Base-by-base conservation (phyloP, 2,113 vertebrate species). In the Aldabrachelys gigantea region DNA sequence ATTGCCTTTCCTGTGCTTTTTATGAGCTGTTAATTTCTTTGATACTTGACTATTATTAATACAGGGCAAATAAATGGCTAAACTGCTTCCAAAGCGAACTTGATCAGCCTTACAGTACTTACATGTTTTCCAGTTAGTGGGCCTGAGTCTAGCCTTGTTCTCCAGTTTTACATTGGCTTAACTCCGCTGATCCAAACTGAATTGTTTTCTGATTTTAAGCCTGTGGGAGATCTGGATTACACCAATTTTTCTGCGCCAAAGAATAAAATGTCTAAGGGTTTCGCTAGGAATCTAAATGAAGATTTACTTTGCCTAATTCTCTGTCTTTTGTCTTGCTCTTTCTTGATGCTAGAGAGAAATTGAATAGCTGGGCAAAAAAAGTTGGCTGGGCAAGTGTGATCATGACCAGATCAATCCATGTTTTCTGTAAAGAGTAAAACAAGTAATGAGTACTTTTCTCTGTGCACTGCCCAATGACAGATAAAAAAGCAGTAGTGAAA, bases 231-330 rank as follows among this genome's bases (percentile, higher is more conserved):
- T 90, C 53, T 5, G 12, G 25, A 88, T 88, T 3, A 0, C 29
- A 85, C 59, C 87, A 59, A 52, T 65, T 44, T 1, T 2, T 81
- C 6, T 13, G 3, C 83, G 93, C 85, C 17, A 86, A 84, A 89
- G 78, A 96, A 78, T 86, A n/a, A 94, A 91, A 57, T 92, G 49
- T 56, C 88, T 84, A 88, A 84, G 29, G 62, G 87, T 96, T 96
- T 93, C 62, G 14, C 62, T 38, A 92, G 75, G 88, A 86, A 86
- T 82, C 50, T 84, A 91, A 94, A 92, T 91, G 44, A 57, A 88
- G 7, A 80, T 93, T 92, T 94, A 89, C 38, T 93, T 92, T 76
- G 16, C 2, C 50, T 95, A 90, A 78, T 75, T 94, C 82, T 81
- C 50, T 90, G 9, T 41, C 25, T 53, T 92, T 89, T 14, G 31